Evolutionary conservation across 2,797 vertebrate species (phyloP).

Genomic region (Huso huso): DNA sequence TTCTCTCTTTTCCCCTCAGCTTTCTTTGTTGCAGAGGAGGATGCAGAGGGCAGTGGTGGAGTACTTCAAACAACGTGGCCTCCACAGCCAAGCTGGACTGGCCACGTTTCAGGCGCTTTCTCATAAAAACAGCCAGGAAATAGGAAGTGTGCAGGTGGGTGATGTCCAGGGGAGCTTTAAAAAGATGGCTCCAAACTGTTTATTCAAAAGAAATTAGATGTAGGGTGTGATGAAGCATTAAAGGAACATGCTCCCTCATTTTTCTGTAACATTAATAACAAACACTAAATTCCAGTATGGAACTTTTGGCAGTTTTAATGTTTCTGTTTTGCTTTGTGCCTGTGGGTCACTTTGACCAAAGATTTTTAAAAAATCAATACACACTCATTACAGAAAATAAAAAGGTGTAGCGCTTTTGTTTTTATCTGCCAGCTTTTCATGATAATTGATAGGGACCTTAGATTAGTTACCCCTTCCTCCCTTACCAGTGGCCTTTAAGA

Average conservation of each 20-base stretch:
- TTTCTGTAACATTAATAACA: neutral
- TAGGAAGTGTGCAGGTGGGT: constrained; percentile 95
- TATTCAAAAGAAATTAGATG: constrained; percentile 68
- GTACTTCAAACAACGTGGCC: constrained; percentile 70
- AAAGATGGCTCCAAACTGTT: constrained; percentile 65
- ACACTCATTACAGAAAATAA: neutral
- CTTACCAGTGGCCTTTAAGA: neutral
- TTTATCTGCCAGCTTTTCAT: neutral
- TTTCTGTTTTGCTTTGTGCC: constrained; percentile 14
- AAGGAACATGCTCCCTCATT: constrained; percentile 44
- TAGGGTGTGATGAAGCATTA: constrained; percentile 68
- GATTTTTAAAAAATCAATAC: neutral
- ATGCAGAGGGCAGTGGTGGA: constrained; percentile 68
- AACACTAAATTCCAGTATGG: too few species aligned
- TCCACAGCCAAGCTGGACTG: constrained; percentile 78
- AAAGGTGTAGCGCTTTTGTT: neutral
- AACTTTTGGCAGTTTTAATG: too few species aligned
- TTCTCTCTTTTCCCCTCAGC: constrained; percentile 60
- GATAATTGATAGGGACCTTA: neutral
- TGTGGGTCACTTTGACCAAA: constrained; percentile 19
- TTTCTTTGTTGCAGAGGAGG: constrained; percentile 79
- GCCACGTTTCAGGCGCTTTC: constrained; percentile 79
- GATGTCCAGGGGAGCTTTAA: constrained; percentile 55
- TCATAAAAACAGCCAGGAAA: constrained; percentile 86
- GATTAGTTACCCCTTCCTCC: neutral